Conservation (phyloP, 2,113 vertebrate genomes). For the Ginglymostoma cirratum region DNA sequence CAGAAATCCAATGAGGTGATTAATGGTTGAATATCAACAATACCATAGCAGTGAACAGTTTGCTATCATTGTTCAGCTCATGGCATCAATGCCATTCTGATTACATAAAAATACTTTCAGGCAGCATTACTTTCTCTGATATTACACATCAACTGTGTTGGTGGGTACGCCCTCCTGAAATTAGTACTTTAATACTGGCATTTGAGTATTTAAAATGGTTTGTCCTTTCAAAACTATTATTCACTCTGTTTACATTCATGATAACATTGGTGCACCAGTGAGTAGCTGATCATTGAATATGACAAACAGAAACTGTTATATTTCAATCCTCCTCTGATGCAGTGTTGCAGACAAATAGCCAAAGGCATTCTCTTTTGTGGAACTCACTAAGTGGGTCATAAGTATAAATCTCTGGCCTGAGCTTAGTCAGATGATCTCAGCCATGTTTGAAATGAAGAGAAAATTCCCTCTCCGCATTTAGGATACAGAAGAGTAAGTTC, state of each 20-base stretch:
- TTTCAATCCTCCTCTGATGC: neutral
- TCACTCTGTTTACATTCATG: neutral
- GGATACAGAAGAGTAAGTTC: neutral
- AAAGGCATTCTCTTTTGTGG: neutral
- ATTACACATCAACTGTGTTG: neutral
- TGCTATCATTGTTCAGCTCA: neutral
- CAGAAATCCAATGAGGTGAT: conserved; percentile 16
- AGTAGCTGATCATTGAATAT: neutral
- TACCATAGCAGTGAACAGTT: neutral
- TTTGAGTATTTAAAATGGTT: neutral
- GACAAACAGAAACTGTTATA: neutral
- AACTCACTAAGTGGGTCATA: neutral
- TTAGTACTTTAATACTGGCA: neutral
- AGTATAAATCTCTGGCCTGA: neutral
- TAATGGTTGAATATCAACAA: neutral
- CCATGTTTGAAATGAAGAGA: neutral
- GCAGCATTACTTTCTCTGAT: neutral
- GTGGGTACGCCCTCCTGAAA: neutral
- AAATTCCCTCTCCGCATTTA: neutral
- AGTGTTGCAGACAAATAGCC: neutral
- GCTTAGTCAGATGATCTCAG: neutral
- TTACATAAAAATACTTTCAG: neutral
- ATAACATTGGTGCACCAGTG: neutral
- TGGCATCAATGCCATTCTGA: no score
- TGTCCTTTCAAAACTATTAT: neutral